Conservation (phyloP, 2,113 vertebrate genomes). For the Rhinolophus sinicus region DNA sequence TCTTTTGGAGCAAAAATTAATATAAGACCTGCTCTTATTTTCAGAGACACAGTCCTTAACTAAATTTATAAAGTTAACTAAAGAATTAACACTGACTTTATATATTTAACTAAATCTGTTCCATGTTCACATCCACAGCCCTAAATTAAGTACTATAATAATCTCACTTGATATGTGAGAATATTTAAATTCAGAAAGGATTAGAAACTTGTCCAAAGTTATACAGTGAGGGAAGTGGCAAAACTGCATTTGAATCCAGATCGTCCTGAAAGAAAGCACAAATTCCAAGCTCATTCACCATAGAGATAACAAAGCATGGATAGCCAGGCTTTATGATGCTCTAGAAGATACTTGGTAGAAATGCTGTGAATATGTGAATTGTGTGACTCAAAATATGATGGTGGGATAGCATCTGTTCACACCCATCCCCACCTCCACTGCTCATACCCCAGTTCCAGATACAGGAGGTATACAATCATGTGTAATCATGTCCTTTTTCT, state of each 20-base stretch:
- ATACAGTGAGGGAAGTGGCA: background rate
- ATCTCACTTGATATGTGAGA: background rate
- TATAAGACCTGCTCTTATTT: no score
- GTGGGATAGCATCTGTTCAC: background rate
- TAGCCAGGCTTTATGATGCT: background rate
- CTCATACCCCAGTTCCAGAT: background rate
- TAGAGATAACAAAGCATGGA: background rate
- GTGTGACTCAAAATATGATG: background rate
- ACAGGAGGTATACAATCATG: background rate
- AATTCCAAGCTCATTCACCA: background rate
- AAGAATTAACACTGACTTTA: background rate
- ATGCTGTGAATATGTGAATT: background rate
- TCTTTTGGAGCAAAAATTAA: no score
- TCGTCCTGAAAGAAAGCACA: background rate
- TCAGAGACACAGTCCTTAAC: background rate
- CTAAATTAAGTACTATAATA: background rate
- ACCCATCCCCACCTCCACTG: no score
- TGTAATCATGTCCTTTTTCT: background rate
- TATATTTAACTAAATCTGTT: background rate
- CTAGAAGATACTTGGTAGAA: background rate
- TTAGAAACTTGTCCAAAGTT: background rate
- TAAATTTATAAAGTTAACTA: background rate
- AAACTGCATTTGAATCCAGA: background rate
- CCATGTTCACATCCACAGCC: background rate
- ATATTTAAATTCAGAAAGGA: constrained; percentile 9